Base-by-base conservation (phyloP, 2,113 vertebrate species). In the Xyrauchen texanus region DNA sequence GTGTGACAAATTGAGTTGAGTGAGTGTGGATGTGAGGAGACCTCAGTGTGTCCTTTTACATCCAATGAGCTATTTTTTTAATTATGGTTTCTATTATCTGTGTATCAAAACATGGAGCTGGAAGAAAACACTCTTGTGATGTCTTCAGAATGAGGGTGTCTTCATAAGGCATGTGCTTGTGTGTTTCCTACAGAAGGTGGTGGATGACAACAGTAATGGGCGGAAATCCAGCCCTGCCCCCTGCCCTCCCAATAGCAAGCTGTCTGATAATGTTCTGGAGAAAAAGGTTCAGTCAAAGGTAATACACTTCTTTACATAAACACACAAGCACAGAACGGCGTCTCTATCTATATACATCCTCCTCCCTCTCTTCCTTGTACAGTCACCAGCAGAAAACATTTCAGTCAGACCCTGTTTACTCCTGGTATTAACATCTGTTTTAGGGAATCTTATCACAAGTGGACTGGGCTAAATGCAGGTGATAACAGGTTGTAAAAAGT, bases 131-230 rank as follows among this genome's bases (percentile, higher is more conserved):
- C 34, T 61, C 44, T 61, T 5, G 21, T 73, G 44, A 61, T 61
- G 46, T 47, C 58, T 34, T 7, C 62, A 63, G 3, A 45, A 4
- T 42, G 7, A 42, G 52, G 55, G 61, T 5, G 4, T 58, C 16
- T n/a, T 44, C 5, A 34, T 13, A 3, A 46, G 21, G 34, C 15
- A 8, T 76, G 71, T 65, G 74, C 83, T 73, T 72, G 76, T 52
- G 10, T 71, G 46, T 70, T 85, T 66, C 10, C 75, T 83, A 62
- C 86, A 92, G 90, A 92, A 91, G 87, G 81, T 76, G 0, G 82
- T 78, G 53, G 90, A 90, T 70, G 91, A 92, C 8, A 88, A 91
- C 64, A 79, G 60, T 82, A 88, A 87, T 65, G 81, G 86, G 84
- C 90, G 86, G 85, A 93, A 89, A 83, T 55, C 86, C 52, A 84